These are phyloP conservation scores for Drosophila greeni DNA, from an alignment of 2,888 invertebrate species.

Conservation along the genomic window DNA sequence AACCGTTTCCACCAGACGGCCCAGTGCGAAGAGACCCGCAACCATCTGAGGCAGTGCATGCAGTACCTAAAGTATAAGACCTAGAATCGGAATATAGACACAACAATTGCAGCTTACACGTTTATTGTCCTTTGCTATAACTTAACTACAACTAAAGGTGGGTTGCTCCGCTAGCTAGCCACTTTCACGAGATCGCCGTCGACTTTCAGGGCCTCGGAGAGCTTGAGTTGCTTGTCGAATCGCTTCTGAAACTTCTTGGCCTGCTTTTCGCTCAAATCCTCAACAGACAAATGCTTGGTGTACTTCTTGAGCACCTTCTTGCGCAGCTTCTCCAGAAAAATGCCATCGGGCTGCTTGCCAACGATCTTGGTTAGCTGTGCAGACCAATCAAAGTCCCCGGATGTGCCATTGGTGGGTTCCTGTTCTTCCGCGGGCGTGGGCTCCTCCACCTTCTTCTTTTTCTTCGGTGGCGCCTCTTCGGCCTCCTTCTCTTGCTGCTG, in stretches of 20 bases:
- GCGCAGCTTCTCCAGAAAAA: constrained; percentile 86
- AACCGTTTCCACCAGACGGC: constrained; percentile 48
- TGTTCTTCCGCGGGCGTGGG: constrained; percentile 25
- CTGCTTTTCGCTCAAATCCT: constrained; percentile 78
- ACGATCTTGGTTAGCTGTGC: constrained; percentile 61
- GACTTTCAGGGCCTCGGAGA: constrained; percentile 82
- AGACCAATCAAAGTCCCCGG: constrained; percentile 65
- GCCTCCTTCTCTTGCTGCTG: constrained; percentile 27
- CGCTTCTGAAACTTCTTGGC: constrained; percentile 84
- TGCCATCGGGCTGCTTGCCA: constrained; percentile 80
- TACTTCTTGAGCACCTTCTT: constrained; percentile 87
- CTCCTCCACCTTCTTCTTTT: constrained; percentile 53
- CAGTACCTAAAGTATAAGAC: constrained; percentile 45
- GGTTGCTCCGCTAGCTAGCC: constrained; percentile 38
- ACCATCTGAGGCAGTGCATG: constrained; percentile 55
- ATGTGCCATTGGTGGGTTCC: constrained; percentile 9
- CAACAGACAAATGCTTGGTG: constrained; percentile 71
- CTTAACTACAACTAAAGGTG: constrained; percentile 24
- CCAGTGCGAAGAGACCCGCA: constrained; percentile 51
- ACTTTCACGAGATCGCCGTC: constrained; percentile 81
- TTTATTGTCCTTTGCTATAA: constrained; percentile 46
- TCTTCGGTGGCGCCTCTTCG: constrained; percentile 42
- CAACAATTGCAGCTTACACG: constrained; percentile 39
- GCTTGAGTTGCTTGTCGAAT: constrained; percentile 85
- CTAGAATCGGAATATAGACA: constrained; percentile 5